Base-by-base conservation (phyloP, 2,888 invertebrate species). In the Nephrotoma flavescens region DNA sequence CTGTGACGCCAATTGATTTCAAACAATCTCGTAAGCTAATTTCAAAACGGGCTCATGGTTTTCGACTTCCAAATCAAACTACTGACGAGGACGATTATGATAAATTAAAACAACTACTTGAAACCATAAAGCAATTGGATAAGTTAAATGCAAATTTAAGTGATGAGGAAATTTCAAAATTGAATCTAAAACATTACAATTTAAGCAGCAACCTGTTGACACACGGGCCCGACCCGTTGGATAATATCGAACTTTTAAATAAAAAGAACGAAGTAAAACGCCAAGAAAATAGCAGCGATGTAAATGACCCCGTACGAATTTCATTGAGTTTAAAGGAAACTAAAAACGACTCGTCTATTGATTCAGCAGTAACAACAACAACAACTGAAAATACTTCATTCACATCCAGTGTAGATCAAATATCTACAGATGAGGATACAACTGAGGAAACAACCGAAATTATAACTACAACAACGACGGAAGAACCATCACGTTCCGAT, bases 181-280 rank as follows among this genome's bases (percentile, higher is more conserved):
- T 92, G 11, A 91, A 92, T 88, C 88, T 91, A 86, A 89, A 90
- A 4, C 88, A 90, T 89, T 88, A 89, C 90, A 88, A 91, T 88
- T 88, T 91, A 89, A 88, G 89, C 90, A 88, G 90, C 90, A 86
- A 89, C 87, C 84, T 92, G 89, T 89, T 89, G 90, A 83, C 91
- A 89, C 88, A 90, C 42, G 90, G 90, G 15, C 92, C 92, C 2
- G 91, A 93, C 90, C 92, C 92, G 0, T 88, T 92, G 2, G 90
- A 90, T 52, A 90, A 90, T 71, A 88, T 89, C 47, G 89, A 90
- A 41, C 41, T 89, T 41, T 90, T 89, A 42, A 90, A 92, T 87
- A 89, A 89, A 83, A 93, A 92, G 89, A 92, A 92, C 89, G 93
- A 92, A 89, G 92, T 92, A 84, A 93, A 93, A 90, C 89, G 94